Conservation (phyloP, 2,797 vertebrate genomes). For the Discoglossus pictus region DNA sequence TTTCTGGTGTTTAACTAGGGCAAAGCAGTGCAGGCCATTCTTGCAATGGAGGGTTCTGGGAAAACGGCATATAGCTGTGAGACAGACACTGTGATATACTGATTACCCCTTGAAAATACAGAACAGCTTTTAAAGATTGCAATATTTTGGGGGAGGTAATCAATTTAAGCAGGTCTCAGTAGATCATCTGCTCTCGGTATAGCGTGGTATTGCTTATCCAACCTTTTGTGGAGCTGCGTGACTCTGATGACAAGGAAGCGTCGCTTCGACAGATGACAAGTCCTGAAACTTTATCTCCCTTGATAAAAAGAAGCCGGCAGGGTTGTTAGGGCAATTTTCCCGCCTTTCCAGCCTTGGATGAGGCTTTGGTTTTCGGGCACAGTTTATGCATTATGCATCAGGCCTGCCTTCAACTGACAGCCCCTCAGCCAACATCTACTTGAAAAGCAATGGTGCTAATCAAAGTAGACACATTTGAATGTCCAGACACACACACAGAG, state of each 20-base stretch:
- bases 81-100: constrained; percentile 63
- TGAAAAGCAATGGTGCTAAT: constrained; percentile 91
- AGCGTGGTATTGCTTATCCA: constrained; percentile 48
- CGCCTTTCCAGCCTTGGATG: constrained; percentile 80
- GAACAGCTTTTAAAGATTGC: constrained; percentile 44
- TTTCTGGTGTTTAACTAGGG: constrained; percentile 77
- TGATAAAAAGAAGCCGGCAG: constrained; percentile 61
- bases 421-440: constrained; percentile 87
- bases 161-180: constrained; percentile 47
- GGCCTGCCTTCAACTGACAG: constrained; percentile 90
- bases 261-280: constrained; percentile 51
- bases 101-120: constrained; percentile 53
- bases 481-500: constrained; percentile 93
- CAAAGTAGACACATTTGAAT: constrained; percentile 97
- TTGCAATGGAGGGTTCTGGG: not conserved
- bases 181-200: constrained; percentile 34
- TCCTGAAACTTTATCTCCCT: constrained; percentile 64
- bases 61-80: constrained; percentile 77
- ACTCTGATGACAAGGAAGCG: constrained; percentile 50
- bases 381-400: constrained; percentile 98
- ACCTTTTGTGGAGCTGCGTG: constrained; percentile 22
- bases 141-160: constrained; percentile 37
- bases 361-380: constrained; percentile 83
- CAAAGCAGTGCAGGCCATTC: not conserved
- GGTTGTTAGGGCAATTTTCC: constrained; percentile 78